A percentile compares a stretch with the other conserved stretches of the same genome.
Evolutionary conservation across 2,797 vertebrate genomes (phyloP).

Genomic region (Sebastolobus alascanus): DNA sequence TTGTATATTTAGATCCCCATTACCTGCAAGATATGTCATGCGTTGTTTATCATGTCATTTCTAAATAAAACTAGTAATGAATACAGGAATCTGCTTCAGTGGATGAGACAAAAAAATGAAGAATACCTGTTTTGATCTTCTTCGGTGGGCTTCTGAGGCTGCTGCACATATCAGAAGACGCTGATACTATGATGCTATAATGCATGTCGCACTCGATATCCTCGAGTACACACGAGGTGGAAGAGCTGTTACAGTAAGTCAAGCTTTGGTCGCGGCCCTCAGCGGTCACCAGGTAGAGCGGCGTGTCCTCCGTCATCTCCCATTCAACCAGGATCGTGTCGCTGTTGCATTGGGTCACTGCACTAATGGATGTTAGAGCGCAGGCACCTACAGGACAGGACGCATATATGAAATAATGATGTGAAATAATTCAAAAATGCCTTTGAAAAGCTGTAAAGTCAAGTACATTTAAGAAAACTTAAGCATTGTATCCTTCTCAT

Average conservation of each 20-base stretch:
- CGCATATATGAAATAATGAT: not conserved
- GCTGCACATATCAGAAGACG: conserved; percentile 84
- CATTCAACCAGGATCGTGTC: conserved; percentile 79
- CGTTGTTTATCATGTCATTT: not conserved
- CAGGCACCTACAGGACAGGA: conserved; percentile 79
- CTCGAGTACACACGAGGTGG: conserved; percentile 73
- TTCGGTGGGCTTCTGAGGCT: conserved; percentile 81
- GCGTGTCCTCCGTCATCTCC: conserved; percentile 54
- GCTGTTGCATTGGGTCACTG: conserved; percentile 72
- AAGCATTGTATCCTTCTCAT: not conserved
- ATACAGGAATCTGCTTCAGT: not conserved
- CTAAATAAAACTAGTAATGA: not conserved
- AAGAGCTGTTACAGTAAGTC: conserved; percentile 82
- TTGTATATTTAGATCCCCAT: not conserved
- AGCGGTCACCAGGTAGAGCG: conserved; percentile 81
- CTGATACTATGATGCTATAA: conserved; percentile 83
- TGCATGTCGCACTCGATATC: conserved; percentile 71
- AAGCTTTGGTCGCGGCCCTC: conserved; percentile 73
- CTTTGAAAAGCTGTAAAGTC: not conserved
- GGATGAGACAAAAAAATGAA: not conserved
- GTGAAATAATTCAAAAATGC: not conserved
- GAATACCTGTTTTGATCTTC: conserved; percentile 79
- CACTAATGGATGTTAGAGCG: conserved; percentile 68
- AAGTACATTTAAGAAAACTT: not conserved
- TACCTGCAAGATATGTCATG: not conserved